Evolutionary conservation across 2,888 invertebrate species (phyloP).

Genomic region (Drosophila pegasa): DNA sequence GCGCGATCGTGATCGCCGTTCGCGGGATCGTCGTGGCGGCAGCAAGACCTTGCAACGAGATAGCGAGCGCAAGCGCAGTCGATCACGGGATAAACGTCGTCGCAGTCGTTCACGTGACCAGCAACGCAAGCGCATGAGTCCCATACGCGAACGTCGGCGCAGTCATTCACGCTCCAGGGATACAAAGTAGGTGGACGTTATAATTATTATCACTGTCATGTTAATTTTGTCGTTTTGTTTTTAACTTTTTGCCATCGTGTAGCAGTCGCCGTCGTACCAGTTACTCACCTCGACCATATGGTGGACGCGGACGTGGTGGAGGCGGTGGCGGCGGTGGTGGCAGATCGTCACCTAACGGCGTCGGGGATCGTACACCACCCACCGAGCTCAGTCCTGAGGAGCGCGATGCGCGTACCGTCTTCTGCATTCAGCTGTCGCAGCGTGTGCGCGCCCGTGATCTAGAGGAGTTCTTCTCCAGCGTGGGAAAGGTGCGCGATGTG

Average conservation of each 20-base stretch:
- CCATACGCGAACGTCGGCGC: slow-evolving; percentile 74
- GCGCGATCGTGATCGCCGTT: slow-evolving; percentile 59
- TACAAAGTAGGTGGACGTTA: slow-evolving; percentile 69
- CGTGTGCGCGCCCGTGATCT: slow-evolving; percentile 96
- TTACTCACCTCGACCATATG: slow-evolving; percentile 84
- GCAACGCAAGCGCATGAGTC: slow-evolving; percentile 74
- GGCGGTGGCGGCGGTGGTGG: slow-evolving; percentile 53
- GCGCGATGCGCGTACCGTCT: slow-evolving; percentile 98
- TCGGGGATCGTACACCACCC: slow-evolving; percentile 87
- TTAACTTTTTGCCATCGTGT: no score
- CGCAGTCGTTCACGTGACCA: slow-evolving; percentile 77
- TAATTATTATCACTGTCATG: not conserved
- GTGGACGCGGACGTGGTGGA: slow-evolving; percentile 81
- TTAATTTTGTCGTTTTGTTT: not conserved
- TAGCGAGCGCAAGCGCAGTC: slow-evolving; percentile 65
- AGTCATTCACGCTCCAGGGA: slow-evolving; percentile 81
- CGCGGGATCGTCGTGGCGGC: slow-evolving; percentile 75
- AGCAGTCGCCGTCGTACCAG: slow-evolving; percentile 83
- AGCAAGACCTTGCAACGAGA: slow-evolving; percentile 59
- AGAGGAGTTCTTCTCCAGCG: slow-evolving; percentile 99
- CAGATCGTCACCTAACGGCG: slow-evolving; percentile 85
- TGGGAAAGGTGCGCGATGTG: slow-evolving; percentile 99
- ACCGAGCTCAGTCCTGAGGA: slow-evolving; percentile 97
- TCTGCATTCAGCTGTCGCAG: slow-evolving; percentile 99
- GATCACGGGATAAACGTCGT: slow-evolving; percentile 63